Conservation (phyloP, 2,797 vertebrate genomes). For the Eupleurogrammus muticus region DNA sequence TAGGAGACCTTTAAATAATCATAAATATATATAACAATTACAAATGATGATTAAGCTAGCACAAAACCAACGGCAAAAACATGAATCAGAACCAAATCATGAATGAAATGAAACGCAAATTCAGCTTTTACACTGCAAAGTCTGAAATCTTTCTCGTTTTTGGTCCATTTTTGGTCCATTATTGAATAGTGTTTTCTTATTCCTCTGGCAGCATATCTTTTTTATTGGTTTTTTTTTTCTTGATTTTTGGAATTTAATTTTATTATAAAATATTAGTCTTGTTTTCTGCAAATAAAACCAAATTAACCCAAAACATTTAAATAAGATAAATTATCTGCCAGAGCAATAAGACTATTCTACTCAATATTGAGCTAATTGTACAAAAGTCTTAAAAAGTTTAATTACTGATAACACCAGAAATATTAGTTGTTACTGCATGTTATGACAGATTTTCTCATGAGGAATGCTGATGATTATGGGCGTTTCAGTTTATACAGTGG, state of each 20-base stretch:
- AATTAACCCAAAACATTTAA: no score
- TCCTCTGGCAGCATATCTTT: not conserved
- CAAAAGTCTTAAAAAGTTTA: not conserved
- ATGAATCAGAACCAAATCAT: not conserved
- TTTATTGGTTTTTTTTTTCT: not conserved
- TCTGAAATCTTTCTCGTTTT: no score
- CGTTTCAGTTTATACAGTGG: conserved; percentile 7
- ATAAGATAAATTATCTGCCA: no score
- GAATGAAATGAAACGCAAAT: not conserved
- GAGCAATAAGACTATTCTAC: no score
- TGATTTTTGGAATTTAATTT: no score
- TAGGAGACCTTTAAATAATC: not conserved
- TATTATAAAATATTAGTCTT: no score
- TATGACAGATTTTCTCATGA: not conserved
- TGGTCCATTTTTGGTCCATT: no score
- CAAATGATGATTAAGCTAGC: not conserved
- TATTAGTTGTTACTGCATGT: not conserved
- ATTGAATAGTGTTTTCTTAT: no score
- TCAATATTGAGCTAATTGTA: no score
- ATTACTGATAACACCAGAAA: not conserved
- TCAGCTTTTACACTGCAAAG: not conserved
- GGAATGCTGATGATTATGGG: not conserved
- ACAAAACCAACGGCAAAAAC: not conserved
- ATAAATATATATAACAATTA: conserved; percentile 1
- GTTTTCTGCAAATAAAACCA: no score